Percentiles rank a stretch among this genome's conserved stretches.
These are phyloP conservation scores for Globia sparganii DNA, from an alignment of 2,888 invertebrate genomes.

Conservation along the genomic window DNA sequence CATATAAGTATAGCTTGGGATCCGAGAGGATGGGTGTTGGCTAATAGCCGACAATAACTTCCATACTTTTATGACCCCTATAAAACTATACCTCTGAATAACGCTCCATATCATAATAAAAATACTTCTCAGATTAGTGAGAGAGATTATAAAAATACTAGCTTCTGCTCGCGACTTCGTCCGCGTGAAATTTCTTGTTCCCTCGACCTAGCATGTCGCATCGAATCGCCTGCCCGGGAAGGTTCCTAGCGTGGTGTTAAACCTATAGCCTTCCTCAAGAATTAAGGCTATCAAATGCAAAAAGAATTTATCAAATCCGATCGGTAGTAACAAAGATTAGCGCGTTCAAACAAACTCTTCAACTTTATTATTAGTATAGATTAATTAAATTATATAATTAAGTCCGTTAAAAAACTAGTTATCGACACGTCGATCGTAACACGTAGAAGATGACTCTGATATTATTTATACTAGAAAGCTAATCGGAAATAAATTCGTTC, in stretches of 20 bases:
- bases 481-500: conserved; percentile 58
- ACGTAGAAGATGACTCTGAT: conserved; percentile 43
- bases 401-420: conserved; percentile 43
- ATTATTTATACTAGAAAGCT: conserved; percentile 66
- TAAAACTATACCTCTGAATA: conserved; percentile 19
- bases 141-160: conserved; percentile 14
- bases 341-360: background rate
- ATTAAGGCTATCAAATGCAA: too few species aligned
- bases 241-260: too few species aligned
- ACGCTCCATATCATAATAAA: conserved; percentile 20
- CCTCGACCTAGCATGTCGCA: background rate
- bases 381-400: conserved; percentile 62
- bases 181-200: background rate
- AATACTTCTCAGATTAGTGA: conserved; percentile 30
- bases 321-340: background rate
- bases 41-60: conserved; percentile 10
- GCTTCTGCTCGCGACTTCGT: background rate
- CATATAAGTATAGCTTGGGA: background rate
- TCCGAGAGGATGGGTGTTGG: conserved; percentile 27
- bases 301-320: background rate
- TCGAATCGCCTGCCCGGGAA: background rate
- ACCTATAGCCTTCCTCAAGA: too few species aligned
- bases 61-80: conserved; percentile 34
- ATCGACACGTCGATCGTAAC: conserved; percentile 23
- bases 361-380: background rate